phyloP scores from a whole-genome alignment of 2,797 vertebrate genomes.

The Antrozous pallidus region DNA sequence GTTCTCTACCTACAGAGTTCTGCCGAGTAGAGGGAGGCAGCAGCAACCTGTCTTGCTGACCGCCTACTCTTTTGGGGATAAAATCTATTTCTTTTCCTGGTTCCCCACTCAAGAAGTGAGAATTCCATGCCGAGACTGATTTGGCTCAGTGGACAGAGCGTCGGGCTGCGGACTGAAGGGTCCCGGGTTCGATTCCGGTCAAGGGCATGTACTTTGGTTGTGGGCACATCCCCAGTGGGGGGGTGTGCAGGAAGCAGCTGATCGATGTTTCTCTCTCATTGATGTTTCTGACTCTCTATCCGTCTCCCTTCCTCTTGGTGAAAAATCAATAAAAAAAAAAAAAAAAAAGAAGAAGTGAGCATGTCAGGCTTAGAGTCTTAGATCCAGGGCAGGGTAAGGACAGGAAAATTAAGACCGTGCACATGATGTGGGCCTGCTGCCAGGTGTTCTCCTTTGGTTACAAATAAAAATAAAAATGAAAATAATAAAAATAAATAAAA shows the following conservation, averaged over 20 bases:
- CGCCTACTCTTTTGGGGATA: neutral
- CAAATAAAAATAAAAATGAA: neutral
- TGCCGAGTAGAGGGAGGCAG: neutral
- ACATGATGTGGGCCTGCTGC: neutral
- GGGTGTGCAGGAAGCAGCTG: no score
- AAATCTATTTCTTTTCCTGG: neutral
- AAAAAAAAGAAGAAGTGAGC: neutral
- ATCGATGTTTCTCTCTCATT: no score
- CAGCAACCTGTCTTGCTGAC: neutral
- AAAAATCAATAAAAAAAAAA: no score
- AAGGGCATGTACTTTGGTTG: no score
- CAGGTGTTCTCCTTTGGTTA: neutral
- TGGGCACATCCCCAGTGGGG: no score
- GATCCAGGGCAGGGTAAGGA: neutral
- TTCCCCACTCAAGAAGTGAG: neutral
- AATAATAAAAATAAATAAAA: neutral
- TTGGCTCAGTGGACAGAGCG: no score
- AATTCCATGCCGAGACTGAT: no score
- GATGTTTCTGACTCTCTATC: no score
- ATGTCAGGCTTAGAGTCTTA: neutral
- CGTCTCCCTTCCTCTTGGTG: no score
- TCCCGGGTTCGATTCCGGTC: no score
- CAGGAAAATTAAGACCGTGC: neutral
- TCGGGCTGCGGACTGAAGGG: no score
- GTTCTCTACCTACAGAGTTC: neutral